phyloP scores from a whole-genome alignment of 2,113 vertebrate genomes.

The Delphinus delphis region DNA sequence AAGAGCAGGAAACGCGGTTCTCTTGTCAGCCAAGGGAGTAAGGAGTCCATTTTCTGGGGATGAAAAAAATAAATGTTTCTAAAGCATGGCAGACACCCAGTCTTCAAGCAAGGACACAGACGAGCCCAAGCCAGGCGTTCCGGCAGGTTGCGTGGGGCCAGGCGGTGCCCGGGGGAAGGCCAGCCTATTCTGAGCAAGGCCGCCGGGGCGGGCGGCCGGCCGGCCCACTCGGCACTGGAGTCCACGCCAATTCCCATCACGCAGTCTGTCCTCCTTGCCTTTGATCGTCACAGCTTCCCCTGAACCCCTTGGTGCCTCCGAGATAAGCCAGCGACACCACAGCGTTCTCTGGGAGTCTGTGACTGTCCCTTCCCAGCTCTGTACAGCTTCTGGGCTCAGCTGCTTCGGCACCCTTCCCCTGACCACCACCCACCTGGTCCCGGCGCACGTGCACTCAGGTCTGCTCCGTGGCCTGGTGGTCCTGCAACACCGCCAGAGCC shows the following conservation, averaged over 20 bases:
- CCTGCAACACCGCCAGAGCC: slow-evolving; percentile 93
- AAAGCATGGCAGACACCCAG: neutral
- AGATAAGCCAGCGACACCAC: neutral
- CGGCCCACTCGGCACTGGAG: fast-evolving
- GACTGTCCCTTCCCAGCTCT: neutral
- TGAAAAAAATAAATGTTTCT: neutral
- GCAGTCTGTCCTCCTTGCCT: neutral
- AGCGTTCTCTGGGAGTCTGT: neutral
- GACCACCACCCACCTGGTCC: slow-evolving; percentile 60
- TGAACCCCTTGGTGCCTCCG: neutral
- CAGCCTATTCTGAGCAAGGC: neutral
- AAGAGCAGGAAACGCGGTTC: neutral
- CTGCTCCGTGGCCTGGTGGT: slow-evolving; percentile 87
- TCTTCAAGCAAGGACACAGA: neutral
- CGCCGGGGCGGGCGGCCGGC: neutral
- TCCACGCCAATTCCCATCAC: fast-evolving
- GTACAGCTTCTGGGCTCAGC: neutral
- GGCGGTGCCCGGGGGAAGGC: neutral
- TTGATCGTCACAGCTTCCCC: neutral
- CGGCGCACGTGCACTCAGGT: slow-evolving; percentile 76
- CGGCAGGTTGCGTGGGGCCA: neutral
- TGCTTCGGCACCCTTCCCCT: neutral
- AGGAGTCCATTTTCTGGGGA: slow-evolving; percentile 8
- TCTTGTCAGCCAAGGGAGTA: neutral
- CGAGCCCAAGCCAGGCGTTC: neutral